Base-by-base conservation (phyloP, 2,797 vertebrate genomes). In the Anolis apletophallus region DNA sequence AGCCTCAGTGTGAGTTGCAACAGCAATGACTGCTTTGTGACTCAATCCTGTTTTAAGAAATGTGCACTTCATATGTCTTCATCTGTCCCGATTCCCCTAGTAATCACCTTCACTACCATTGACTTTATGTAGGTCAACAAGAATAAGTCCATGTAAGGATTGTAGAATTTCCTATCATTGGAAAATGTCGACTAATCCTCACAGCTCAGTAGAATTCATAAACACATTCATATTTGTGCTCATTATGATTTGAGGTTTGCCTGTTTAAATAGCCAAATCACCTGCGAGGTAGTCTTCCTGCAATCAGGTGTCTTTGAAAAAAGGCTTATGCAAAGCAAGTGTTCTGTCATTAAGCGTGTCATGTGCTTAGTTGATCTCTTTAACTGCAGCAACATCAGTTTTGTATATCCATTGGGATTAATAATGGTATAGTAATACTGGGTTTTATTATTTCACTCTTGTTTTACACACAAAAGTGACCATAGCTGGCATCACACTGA, bases 381-480 rank as follows among this genome's bases (percentile, higher is more conserved):
- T 73, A 68, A 88, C 80, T 23, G 55, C 80, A 81, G 67, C 59
- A 80, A 6, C 61, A 80, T 67, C 75, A 83, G 74, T 52, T 67
- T 83, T 85, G 88, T 83, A 85, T 72, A 86, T 81, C 75, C 64
- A 69, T 88, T 84, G 83, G 83, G 54, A 61, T 75, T 80, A 19
- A 7, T 59, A 74, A 75, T 57, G 21, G 36, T 68, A n/a, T 68
- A 68, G 55, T 26, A 16, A 19, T 54, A 79, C 26, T 54, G 21
- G 21, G 1, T 34, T 16, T 50, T 73, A 57, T 77, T 69, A 21
- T 29, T 50, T 64, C 64, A 46, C 19, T 17, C 4, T 67, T 68
- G n/a, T 67, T 88, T 84, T 68, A 80, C 13, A 34, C 36, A 16
- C 23, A 7, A 76, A 46, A 59, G 54, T 59, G 21, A 4, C 14